These are phyloP conservation scores for Lithophane leautieri DNA, from an alignment of 2,888 invertebrate species.

Conservation along the genomic window DNA sequence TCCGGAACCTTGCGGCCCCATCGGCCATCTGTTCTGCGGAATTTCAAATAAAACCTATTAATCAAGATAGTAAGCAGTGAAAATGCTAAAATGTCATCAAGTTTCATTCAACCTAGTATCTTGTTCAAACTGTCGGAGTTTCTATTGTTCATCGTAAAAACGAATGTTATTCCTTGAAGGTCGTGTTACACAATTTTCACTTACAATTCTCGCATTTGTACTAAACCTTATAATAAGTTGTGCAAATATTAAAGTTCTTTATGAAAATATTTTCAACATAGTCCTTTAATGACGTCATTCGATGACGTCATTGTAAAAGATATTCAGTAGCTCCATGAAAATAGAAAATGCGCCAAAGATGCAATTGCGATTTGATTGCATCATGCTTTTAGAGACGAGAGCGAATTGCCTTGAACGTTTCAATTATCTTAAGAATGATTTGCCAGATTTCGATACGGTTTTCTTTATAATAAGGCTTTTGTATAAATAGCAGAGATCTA, in stretches of 20 bases:
- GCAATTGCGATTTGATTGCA: conserved; percentile 29
- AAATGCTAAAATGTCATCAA: conserved; percentile 32
- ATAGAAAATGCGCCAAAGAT: conserved; percentile 20
- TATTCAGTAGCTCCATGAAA: neutral
- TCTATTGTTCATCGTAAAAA: conserved; percentile 46
- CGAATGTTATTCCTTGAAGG: conserved; percentile 42
- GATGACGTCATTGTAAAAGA: neutral
- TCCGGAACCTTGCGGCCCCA: no score
- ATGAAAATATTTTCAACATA: neutral
- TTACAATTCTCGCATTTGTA: conserved; percentile 35
- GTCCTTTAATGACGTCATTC: conserved; percentile 17
- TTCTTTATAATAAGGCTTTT: neutral
- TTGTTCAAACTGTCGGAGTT: conserved; percentile 43
- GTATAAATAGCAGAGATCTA: no score
- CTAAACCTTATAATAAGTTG: conserved; percentile 43
- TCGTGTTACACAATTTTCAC: conserved; percentile 57
- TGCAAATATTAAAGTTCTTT: conserved; percentile 46
- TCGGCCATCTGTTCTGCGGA: no score
- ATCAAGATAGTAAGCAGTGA: neutral
- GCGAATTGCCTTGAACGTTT: conserved; percentile 26
- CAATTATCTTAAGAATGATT: conserved; percentile 23
- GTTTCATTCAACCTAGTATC: conserved; percentile 1
- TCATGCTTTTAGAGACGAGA: conserved; percentile 5
- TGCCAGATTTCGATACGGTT: conserved; percentile 17
- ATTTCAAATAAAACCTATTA: neutral